phyloP scores from a whole-genome alignment of 2,888 invertebrate species.

The Corbicula japonica region DNA sequence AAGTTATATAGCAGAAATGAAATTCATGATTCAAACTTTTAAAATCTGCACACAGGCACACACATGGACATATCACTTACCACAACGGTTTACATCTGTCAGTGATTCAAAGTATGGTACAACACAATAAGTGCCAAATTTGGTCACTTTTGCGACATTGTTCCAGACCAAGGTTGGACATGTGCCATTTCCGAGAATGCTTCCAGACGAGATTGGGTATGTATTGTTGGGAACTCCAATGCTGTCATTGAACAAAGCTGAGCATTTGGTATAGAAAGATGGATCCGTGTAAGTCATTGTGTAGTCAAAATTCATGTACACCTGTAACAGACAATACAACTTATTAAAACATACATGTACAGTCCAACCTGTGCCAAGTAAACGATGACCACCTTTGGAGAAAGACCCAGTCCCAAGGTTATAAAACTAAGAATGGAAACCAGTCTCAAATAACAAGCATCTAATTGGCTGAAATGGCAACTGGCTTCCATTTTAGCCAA shows the following conservation, averaged over 20 bases:
- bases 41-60: no score
- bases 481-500: no score
- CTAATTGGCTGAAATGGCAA: no score
- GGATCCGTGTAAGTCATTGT: background rate
- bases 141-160: background rate
- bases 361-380: no score
- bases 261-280: background rate
- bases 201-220: background rate
- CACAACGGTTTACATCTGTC: background rate
- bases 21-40: no score
- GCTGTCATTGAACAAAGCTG: background rate
- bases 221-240: slow-evolving; percentile 1
- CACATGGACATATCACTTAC: slow-evolving; percentile 18
- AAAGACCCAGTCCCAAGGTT: no score
- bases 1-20: no score
- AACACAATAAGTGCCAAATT: slow-evolving; percentile 2
- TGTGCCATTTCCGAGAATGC: slow-evolving; percentile 10
- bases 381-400: no score
- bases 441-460: no score
- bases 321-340: no score
- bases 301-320: slow-evolving; percentile 8
- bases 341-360: no score
- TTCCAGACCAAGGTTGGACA: slow-evolving; percentile 32
- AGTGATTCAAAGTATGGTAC: slow-evolving; percentile 15
- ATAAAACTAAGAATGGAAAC: no score